phyloP scores from a whole-genome alignment of 2,797 vertebrate species.

The Siniperca undulata region DNA sequence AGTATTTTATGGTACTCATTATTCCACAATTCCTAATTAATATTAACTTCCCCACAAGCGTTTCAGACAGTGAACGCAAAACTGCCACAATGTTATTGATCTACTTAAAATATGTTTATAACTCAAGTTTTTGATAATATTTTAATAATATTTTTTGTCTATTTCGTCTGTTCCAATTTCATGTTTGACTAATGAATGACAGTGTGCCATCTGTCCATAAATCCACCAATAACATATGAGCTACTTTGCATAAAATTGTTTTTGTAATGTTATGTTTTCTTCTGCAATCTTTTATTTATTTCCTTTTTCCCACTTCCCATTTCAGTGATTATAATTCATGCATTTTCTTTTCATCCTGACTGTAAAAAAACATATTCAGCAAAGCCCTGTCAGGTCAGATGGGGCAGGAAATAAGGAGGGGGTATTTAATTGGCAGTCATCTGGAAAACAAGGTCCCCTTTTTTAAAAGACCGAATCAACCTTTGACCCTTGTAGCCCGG shows the following conservation, averaged over 20 bases:
- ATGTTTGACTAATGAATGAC: too few species aligned
- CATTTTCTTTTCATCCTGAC: not conserved
- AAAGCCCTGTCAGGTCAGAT: conserved; percentile 26
- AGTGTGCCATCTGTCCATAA: not conserved
- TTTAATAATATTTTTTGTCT: not conserved
- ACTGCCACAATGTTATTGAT: not conserved
- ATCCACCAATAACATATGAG: not conserved
- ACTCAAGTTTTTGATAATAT: not conserved
- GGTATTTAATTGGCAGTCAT: conserved; percentile 71
- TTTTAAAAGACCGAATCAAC: conserved; percentile 55
- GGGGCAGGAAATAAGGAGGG: conserved; percentile 13
- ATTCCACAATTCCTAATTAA: not conserved
- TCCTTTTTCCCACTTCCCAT: not conserved
- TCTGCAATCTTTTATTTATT: not conserved
- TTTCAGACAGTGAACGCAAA: not conserved
- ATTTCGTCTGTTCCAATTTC: not conserved
- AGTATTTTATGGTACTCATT: too few species aligned
- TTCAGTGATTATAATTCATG: not conserved
- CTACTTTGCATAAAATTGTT: too few species aligned
- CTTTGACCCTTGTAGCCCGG: conserved; percentile 69
- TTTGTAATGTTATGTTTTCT: too few species aligned
- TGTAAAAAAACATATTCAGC: not conserved
- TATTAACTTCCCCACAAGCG: not conserved
- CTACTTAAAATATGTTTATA: not conserved
- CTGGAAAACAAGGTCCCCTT: conserved; percentile 76